Evolutionary conservation across 2,797 vertebrate species (phyloP), one percentile per base, ranked within the genome.

Genomic region (Helostoma temminkii): DNA sequence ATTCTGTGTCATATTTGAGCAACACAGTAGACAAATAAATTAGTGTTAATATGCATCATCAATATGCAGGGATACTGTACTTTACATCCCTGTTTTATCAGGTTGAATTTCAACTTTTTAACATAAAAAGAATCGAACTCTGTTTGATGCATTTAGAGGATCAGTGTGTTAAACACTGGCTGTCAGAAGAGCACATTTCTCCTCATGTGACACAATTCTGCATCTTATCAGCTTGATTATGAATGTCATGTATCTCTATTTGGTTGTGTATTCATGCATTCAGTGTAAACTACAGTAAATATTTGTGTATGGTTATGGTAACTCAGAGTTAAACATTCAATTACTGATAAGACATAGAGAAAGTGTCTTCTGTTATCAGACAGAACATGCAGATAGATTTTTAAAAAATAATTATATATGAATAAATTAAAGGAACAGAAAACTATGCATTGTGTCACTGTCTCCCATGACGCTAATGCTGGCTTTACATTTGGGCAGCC

Each of bases 11-110:
- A n/a, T 32, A 9, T 58, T n/a, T n/a, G n/a, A n/a, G n/a, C n/a
- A n/a, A 49, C 49, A 45, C 47, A 41, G n/a, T n/a, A n/a, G n/a
- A n/a, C 32, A 70, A 43, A 76, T 54, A 70, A 52, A 47, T 74
- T 47, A 65, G 5, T 45, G 5, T 30, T 34, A 47, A 57, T 22
- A 57, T 47, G 45, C 26, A 28, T 28, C 26, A 3, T 28, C 3
- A 28, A 28, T 28, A 28, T 28, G n/a, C 6, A 28, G n/a, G n/a
- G n/a, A n/a, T n/a, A n/a, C n/a, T n/a, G n/a, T n/a, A n/a, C n/a
- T n/a, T n/a, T n/a, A n/a, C n/a, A n/a, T n/a, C n/a, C n/a, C n/a
- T n/a, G n/a, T n/a, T n/a, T n/a, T n/a, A n/a, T n/a, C n/a, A n/a
- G n/a, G n/a, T n/a, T n/a, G n/a, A n/a, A n/a, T n/a, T n/a, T n/a